A percentile compares a stretch with the other conserved stretches of the same genome.
Conservation (phyloP, 92 coral and sea anemone species). For the Bergia puertoricense region DNA sequence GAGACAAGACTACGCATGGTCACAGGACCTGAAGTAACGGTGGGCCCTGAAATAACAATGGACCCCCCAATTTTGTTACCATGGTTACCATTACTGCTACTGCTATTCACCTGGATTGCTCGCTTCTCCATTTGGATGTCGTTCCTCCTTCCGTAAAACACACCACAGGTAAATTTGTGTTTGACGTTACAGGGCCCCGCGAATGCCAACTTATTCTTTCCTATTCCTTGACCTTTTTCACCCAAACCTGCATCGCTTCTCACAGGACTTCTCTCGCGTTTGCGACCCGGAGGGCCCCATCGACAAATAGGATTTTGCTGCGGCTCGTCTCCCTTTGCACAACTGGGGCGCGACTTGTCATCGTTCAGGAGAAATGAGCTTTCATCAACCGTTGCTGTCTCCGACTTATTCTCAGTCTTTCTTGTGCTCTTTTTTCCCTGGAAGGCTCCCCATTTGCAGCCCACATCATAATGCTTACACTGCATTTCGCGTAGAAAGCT, state of each 20-base stretch:
- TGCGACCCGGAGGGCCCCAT: not conserved
- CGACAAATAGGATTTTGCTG: not conserved
- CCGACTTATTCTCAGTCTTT: slow-evolving; percentile 10
- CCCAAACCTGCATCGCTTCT: not conserved
- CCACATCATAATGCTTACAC: not conserved
- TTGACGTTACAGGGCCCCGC: not conserved
- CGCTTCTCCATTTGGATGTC: slow-evolving; percentile 4
- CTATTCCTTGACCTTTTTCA: not conserved
- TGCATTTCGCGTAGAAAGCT: not conserved
- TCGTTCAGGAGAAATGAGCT: not conserved
- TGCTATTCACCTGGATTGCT: slow-evolving; percentile 32
- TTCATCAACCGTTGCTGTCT: slow-evolving; percentile 16
- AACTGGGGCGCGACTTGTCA: not conserved
- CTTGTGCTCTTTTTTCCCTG: not conserved
- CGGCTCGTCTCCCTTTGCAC: not conserved
- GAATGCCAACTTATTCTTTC: not conserved
- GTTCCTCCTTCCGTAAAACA: slow-evolving; percentile 35
- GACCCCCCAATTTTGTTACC: not conserved
- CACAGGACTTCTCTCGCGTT: not conserved
- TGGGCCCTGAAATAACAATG: not conserved
- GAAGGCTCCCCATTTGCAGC: slow-evolving; percentile 19
- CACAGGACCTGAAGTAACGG: not conserved
- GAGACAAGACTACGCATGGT: not conserved
- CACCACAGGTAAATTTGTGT: not conserved
- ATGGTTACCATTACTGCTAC: not conserved